Base-by-base conservation (phyloP, 2,888 invertebrate genomes). In the Micoletzkya japonica region DNA sequence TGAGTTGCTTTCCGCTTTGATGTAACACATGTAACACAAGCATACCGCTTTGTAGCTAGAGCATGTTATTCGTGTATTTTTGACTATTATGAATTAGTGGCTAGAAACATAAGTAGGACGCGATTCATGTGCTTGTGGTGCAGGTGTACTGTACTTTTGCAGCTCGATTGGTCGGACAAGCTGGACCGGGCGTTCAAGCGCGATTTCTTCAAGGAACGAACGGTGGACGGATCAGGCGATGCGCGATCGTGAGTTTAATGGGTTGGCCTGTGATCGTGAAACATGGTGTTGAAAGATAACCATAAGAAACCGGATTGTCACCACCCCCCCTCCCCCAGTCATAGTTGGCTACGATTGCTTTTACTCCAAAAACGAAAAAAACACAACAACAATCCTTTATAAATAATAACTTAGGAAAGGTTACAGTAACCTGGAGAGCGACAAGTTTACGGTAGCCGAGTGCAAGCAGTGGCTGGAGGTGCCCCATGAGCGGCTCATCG, bases 141-240 rank as follows among this genome's bases (percentile, higher is more conserved):
- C n/a, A n/a, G n/a, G n/a, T n/a, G n/a, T n/a, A n/a, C n/a, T n/a
- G n/a, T 49, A 2, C 6, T 24, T 52, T 63, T 74, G 44, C 50
- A 72, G 74, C 32, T 74, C 14, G 50, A 66, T 50, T 74, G 72
- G 70, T 57, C 63, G 4, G 72, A 66, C n/a, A 44, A 26, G n/a
- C 52, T 74, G 17, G 70, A 61, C 28, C 50, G 49, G 17, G 20
- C 57, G 2, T 74, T 74, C 50, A 52, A 52, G 20, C 32, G 44
- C 1, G 72, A 74, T 4, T 74, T 74, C 44, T 74, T 74, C 61
- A 50, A 66, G 37, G 17, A 56, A n/a, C 28, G 69, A 50, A 36
- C 58, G n/a, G 20, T 6, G 26, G 36, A 68, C 14, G 58, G 30
- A 34, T n/a, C 52, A 66, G 30, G n/a, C 56, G 20, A 30, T 26